Base-by-base conservation (phyloP, 2,888 invertebrate species). In the Acleris emargana region DNA sequence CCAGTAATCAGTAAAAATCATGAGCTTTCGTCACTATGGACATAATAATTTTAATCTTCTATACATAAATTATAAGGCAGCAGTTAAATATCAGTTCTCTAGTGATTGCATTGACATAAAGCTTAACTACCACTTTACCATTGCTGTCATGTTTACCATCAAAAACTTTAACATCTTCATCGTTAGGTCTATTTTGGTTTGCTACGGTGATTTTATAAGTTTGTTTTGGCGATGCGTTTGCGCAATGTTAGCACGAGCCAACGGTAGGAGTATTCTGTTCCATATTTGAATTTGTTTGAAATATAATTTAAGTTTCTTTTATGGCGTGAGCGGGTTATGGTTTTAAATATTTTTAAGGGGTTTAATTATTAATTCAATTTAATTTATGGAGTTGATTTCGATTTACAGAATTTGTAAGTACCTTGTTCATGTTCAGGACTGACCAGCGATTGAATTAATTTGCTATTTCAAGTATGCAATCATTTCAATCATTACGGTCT, bases 51-150 rank as follows among this genome's bases (percentile, higher is more conserved):
- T 84, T 87, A 87, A 88, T 87, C 84, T 86, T 76, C 79, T 80
- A 83, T 81, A 84, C 84, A 86, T 88, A 87, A 87, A 88, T 88
- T 85, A 88, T 80, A 74, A 77, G 74, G 74, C 77, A 81, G 83
- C 83, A 86, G 86, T 89, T 88, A 89, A 90, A 88, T 89, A 89
- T 88, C 86, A 88, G 86, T 84, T 84, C 78, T 78, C 80, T 84
- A 81, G 83, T 82, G 80, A 84, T 87, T 86, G 85, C 86, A 85
- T 78, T 86, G 85, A 86, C 87, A 87, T 79, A 85, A 84, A 86
- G 83, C 82, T 83, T 78, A 77, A 79, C 75, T 74, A 79, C 83
- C 74, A 81, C 57, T 47, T 77, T 81, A 82, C 74, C 59, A 68
- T 59, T 68, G 69, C 55, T 59, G 32, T 69, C 62, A 7, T 68